Evolutionary conservation across 2,888 invertebrate species (phyloP), one percentile per base, ranked within the genome.

Genomic region (Copidosoma aretas): DNA sequence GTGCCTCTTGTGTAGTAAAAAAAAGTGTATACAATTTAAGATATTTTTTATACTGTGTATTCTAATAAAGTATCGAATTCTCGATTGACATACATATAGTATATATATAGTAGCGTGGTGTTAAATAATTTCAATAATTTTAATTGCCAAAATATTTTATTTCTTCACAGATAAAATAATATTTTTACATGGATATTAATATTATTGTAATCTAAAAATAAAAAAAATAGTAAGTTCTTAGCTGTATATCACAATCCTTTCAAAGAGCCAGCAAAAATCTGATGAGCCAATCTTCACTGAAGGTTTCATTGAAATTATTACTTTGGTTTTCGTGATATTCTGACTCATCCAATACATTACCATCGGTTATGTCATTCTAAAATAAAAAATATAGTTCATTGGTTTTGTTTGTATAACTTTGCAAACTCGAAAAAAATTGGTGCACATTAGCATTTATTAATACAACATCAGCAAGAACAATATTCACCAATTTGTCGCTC

Each of bases 401-500:
- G 43, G 52, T 5, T 32, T 32, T 14, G 39, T 12, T 19, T 39
- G 17, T 24, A 39, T 25, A n/a, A 61, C 25, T 22, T 22, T 25
- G 1, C n/a, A n/a, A 39, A 32, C 4, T 10, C 53, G 53, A 22
- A 10, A 19, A 15, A 21, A 25, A 24, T 54, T 58, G 12, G 19
- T 46, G 3, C 17, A 46, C 12, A 1, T 10, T 15, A 0, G 22
- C 12, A n/a, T 10, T 46, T n/a, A n/a, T n/a, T n/a, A n/a, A n/a
- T n/a, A n/a, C n/a, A n/a, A n/a, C n/a, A n/a, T n/a, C n/a, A n/a
- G n/a, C n/a, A 32, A 32, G 24, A 10, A 15, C 56, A 60, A n/a
- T 25, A 73, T 74, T 75, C 72, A 80, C 81, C 60, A 71, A 75
- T 62, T 82, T 83, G 54, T 82, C 80, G 25, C 83, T 77, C 64